phyloP scores from a whole-genome alignment of 2,888 invertebrate species.

The Proisotoma minuta region DNA sequence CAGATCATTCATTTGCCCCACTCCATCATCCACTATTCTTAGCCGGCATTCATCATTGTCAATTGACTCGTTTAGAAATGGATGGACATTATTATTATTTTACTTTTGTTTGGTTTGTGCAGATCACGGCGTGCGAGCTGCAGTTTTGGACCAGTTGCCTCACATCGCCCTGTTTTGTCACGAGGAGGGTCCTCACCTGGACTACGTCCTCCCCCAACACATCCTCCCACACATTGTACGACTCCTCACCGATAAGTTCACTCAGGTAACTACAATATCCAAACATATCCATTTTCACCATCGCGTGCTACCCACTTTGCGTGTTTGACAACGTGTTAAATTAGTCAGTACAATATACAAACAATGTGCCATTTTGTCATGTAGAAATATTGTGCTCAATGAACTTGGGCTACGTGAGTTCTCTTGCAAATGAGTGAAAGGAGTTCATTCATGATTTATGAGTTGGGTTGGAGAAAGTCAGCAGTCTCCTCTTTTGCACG shows the following conservation, averaged over 20 bases:
- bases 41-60: background rate
- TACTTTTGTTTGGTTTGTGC: conserved; percentile 49
- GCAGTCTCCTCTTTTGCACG: too few relatives aligned
- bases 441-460: too few relatives aligned
- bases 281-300: conserved; percentile 6
- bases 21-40: too few relatives aligned
- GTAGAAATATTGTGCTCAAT: background rate
- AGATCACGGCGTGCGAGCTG: conserved; percentile 61
- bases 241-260: conserved; percentile 60
- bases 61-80: conserved; percentile 2
- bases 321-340: too few relatives aligned
- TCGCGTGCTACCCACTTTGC: too few relatives aligned
- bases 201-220: conserved; percentile 57
- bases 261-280: conserved; percentile 54
- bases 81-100: conserved; percentile 16
- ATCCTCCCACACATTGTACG: conserved; percentile 62
- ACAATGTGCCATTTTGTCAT: too few relatives aligned
- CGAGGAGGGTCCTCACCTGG: conserved; percentile 55
- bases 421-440: too few relatives aligned
- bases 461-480: too few relatives aligned
- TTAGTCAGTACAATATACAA: too few relatives aligned
- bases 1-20: too few relatives aligned
- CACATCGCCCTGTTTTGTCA: conserved; percentile 61
- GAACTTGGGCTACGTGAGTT: background rate
- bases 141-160: conserved; percentile 64